Evolutionary conservation across 92 coral and sea anemone species (phyloP), one percentile per base, ranked within the genome.

Genomic region (Hydrozoanthus gracilis): DNA sequence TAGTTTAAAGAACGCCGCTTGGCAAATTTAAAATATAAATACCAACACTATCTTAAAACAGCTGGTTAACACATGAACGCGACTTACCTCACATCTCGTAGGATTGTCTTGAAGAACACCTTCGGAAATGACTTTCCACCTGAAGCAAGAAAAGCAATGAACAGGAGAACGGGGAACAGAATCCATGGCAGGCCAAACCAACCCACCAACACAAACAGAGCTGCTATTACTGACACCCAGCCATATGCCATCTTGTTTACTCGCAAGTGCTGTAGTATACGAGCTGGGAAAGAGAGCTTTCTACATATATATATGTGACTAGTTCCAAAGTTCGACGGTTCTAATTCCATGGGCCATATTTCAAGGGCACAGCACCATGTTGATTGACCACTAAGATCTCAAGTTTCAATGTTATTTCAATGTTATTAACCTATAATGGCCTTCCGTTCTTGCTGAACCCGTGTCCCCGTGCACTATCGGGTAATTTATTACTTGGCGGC

Each of bases 81-180:
- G 35, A 8, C 64, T 61, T 82, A 96, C 99, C 92, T 95, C 39
- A 95, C 2, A 86, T 96, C 99, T 27, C 99, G 98, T 8, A 69
- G 68, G 79, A 96, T 60, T 51, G 98, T 95, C 84, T 92, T 86
- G 86, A 91, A 96, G 87, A 96, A 89, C 67, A 96, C 91, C 70
- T 87, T 91, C 0, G 96, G 95, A 70, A 96, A 96, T 6, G 78
- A 60, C 69, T 91, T 91, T 58, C 99, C 99, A 15, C 99, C 99
- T 18, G 99, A 95, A 49, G 92, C 95, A 60, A 96, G 88, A 78
- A 93, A 96, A 27, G 89, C 83, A 46, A 89, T 61, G 49, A 96
- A 92, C 72, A 90, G 79, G 9, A 93, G 67, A 47, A 64, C 91
- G 20, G 95, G 91, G 39, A 91, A 92, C 45, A 87, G 76, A 50